Evolutionary conservation across 1,140 invertebrate species (phyloP).

Genomic region (Pinna nobilis): DNA sequence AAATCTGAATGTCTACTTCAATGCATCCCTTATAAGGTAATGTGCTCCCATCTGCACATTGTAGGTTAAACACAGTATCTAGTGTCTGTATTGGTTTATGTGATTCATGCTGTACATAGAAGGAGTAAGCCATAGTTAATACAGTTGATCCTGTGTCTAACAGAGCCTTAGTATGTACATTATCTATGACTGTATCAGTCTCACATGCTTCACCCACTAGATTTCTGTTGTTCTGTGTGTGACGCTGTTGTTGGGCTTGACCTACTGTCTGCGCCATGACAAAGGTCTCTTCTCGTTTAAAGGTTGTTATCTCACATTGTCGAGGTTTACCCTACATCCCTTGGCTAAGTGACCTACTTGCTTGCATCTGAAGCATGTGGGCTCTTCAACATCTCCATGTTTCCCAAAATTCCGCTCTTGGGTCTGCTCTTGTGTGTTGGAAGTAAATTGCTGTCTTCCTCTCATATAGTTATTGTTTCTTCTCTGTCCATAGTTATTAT

Average conservation of each 20-base stretch:
- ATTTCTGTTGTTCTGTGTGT: not conserved
- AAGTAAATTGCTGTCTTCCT: not conserved
- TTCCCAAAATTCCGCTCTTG: not conserved
- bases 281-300: constrained; percentile 1
- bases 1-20: not conserved
- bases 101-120: not conserved
- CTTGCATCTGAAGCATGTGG: not conserved
- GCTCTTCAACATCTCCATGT: not conserved
- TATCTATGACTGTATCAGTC: not conserved
- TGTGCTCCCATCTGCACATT: not conserved
- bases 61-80: not conserved
- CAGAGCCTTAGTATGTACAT: not conserved
- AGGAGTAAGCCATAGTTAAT: not conserved
- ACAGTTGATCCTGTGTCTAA: constrained; percentile 11
- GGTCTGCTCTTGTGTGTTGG: not conserved
- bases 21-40: constrained; percentile 33
- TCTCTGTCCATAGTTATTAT: not conserved
- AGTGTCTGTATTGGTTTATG: not conserved
- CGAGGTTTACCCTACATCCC: constrained; percentile 1
- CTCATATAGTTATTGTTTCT: not conserved
- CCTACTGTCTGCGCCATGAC: not conserved
- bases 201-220: not conserved
- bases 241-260: not conserved
- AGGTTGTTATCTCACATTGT: not conserved
- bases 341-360: not conserved